Evolutionary conservation across 2,797 vertebrate species (phyloP), one percentile per base, ranked within the genome.

Genomic region (Nothura maculosa): DNA sequence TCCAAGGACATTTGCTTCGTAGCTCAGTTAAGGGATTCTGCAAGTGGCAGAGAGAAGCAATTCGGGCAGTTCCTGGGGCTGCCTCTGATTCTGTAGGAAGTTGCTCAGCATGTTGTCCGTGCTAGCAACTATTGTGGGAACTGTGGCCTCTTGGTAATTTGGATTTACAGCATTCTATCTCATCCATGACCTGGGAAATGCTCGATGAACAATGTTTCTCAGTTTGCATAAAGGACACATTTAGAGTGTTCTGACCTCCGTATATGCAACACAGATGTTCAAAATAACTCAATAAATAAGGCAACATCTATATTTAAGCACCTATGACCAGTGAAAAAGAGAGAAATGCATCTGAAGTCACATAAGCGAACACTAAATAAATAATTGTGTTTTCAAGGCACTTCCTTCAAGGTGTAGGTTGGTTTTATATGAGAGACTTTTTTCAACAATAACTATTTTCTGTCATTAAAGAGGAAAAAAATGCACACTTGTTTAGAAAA

Each of bases 171-270:
- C 21, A 16, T 50, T 20, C 19, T 36, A 10, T 30, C 24, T 67
- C 16, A 22, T 4, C 34, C 0, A 0, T 54, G 48, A 48, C 9
- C 3, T 12, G 22, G 40, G 34, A 75, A 60, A 16, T n/a, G 14
- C 19, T n/a, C 72, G n/a, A n/a, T 50, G 48, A 58, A 17, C 28
- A 69, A 77, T 64, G 4, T 19, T 64, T 62, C 14, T 12, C 10
- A 40, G 1, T 50, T 16, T 67, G 58, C 62, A 14, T 13, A 45
- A 87, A 45, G 28, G 6, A 50, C 1, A 0, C 34, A 27, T 25
- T 78, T 63, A 25, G 47, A 58, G 5, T 14, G 45, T 63, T 58
- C n/a, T 60, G 1, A 4, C 38, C 24, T 62, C 36, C 17, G 8
- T 27, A 11, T 18, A 47, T 83, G n/a, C 57, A 28, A 0, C 19